Percentiles rank a stretch among this genome's conserved stretches.
Evolutionary conservation across 2,797 vertebrate genomes (phyloP).

Genomic region (Phalanger gymnotis): DNA sequence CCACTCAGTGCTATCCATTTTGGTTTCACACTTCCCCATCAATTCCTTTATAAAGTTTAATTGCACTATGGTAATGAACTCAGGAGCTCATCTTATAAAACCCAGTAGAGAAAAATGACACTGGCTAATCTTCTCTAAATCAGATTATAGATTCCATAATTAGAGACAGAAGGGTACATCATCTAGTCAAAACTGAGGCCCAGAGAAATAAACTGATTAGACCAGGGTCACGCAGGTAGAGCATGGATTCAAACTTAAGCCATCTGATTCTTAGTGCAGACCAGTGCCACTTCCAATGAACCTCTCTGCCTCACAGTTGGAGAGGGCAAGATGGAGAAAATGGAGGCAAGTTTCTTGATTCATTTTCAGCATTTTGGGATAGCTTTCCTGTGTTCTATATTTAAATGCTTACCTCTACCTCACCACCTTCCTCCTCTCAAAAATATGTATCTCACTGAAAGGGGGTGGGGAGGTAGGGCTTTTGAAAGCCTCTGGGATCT

Average conservation of each 20-base stretch:
- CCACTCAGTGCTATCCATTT: not conserved
- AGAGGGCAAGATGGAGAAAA: not conserved
- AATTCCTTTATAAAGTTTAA: not conserved
- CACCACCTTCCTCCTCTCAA: accelerated
- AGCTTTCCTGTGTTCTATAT: not conserved
- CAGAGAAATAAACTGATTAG: not conserved
- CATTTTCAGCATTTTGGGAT: accelerated
- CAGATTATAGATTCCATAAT: not conserved
- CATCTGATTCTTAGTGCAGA: not conserved
- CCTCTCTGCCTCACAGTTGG: not conserved
- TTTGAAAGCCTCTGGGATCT: not conserved
- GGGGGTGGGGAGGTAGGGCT: not conserved
- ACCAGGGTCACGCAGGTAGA: not conserved
- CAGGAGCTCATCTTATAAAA: not conserved
- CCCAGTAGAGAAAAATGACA: not conserved
- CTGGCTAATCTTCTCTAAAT: not conserved
- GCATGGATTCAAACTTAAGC: not conserved
- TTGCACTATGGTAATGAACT: not conserved
- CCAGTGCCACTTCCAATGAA: not conserved
- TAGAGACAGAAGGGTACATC: not conserved
- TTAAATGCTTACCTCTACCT: not conserved
- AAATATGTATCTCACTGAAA: slow-evolving; percentile 15
- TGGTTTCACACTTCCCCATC: not conserved
- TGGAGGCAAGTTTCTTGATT: not conserved
- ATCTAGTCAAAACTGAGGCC: not conserved